Evolutionary conservation across 2,113 vertebrate species (phyloP).

Genomic region (Mesocricetus auratus): DNA sequence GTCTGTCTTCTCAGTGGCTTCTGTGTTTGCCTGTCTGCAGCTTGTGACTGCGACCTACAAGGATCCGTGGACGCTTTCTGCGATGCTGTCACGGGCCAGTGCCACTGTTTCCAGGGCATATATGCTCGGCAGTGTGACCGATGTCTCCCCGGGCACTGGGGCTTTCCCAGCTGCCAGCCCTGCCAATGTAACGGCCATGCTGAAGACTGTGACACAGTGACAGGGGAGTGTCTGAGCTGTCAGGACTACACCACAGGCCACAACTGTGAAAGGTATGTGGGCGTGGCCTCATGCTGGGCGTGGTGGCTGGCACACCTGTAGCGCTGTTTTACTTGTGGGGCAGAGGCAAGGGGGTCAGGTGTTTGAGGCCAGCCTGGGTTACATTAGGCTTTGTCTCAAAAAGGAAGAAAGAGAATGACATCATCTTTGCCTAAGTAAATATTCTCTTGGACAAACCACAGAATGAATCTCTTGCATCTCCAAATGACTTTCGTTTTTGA

Average conservation of each 20-base stretch:
- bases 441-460: background rate
- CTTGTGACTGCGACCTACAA: constrained; percentile 92
- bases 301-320: background rate
- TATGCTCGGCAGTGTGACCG: constrained; percentile 93
- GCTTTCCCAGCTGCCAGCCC: constrained; percentile 94
- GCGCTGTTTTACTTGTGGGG: background rate
- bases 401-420: background rate
- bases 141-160: constrained; percentile 95
- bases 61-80: constrained; percentile 93
- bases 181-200: constrained; percentile 95
- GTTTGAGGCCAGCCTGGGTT: background rate
- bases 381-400: background rate
- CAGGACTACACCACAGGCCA: constrained; percentile 92
- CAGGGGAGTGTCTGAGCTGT: constrained; percentile 92
- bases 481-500: background rate
- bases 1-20: background rate
- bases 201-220: constrained; percentile 90
- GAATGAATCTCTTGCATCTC: background rate
- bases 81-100: constrained; percentile 92
- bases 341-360: background rate
- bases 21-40: constrained; percentile 83
- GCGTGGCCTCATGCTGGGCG: accelerated
- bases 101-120: constrained; percentile 91
- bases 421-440: background rate
- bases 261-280: constrained; percentile 93